Evolutionary conservation across 2,888 invertebrate genomes (phyloP), one percentile per base, ranked within the genome.

Genomic region (Stenodera caucasica): DNA sequence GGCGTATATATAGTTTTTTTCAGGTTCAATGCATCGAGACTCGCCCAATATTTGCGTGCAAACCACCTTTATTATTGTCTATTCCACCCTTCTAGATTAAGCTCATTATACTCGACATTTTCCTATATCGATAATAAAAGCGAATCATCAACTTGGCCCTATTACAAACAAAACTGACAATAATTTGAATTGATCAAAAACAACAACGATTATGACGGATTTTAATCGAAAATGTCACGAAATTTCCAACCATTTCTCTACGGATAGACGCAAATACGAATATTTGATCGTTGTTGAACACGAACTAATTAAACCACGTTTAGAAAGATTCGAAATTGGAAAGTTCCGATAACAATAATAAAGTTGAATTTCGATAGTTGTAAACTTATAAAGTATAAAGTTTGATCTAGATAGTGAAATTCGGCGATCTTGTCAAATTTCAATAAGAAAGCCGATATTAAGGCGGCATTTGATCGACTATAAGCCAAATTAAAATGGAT

Each of bases 11-110:
- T n/a, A n/a, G n/a, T 45, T 45, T 23, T 45, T 23, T 23, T 12
- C 12, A 45, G 51, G 57, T 55, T 57, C 61, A 61, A 54, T 61
- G 57, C 53, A 61, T 61, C 52, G 55, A 56, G 62, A 55, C 62
- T 32, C 56, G 23, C 62, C 62, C 55, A 32, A 35, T 56, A 62
- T 49, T 62, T 53, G 62, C 62, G 62, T 62, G 62, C 49, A 37
- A 58, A 57, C 40, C 52, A 45, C 45, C 23, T 23, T n/a, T 21
- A 23, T 26, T 26, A 15, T n/a, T 9, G 0, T 2, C 45, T 9
- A 45, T 45, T 45, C 23, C 23, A 18, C 30, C 9, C 30, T 26
- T 5, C 2, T 30, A 9, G 4, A 30, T 30, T 30, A 30, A 30
- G 7, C 45, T 45, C 4, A 23, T 45, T 45, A 21, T 45, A 45